Evolutionary conservation across 2,888 invertebrate species (phyloP).

Genomic region (Pheosia gnoma): DNA sequence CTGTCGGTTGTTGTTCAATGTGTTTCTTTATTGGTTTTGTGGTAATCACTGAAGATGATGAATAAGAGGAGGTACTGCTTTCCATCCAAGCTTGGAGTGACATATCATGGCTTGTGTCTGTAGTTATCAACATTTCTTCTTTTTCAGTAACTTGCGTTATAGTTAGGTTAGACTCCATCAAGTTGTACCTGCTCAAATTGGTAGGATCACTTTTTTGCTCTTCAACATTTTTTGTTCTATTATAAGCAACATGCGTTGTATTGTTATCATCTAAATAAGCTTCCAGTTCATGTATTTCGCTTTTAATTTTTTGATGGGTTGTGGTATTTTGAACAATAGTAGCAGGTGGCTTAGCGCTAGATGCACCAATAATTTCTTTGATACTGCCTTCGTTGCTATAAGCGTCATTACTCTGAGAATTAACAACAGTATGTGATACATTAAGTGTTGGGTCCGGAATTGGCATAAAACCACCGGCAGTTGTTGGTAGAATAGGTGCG

Average conservation of each 20-base stretch:
- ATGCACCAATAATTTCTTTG: slow-evolving; percentile 47
- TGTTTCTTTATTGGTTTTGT: slow-evolving; percentile 64
- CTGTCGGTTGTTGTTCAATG: slow-evolving; percentile 70
- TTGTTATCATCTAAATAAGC: slow-evolving; percentile 72
- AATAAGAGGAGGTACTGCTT: slow-evolving; percentile 63
- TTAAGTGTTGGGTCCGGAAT: slow-evolving; percentile 73
- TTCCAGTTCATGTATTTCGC: slow-evolving; percentile 76
- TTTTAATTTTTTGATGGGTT: slow-evolving; percentile 70
- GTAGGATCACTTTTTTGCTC: slow-evolving; percentile 70
- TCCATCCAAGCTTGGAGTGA: slow-evolving; percentile 73
- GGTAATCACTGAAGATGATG: slow-evolving; percentile 51
- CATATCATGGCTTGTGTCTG: slow-evolving; percentile 75
- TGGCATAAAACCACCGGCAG: slow-evolving; percentile 89
- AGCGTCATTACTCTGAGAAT: slow-evolving; percentile 41
- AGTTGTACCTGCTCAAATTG: slow-evolving; percentile 70
- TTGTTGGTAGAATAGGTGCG: slow-evolving; percentile 88
- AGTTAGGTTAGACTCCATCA: slow-evolving; percentile 76
- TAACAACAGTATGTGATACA: slow-evolving; percentile 48
- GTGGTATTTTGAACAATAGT: slow-evolving; percentile 59
- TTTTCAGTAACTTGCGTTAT: slow-evolving; percentile 76
- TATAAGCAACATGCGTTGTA: slow-evolving; percentile 71
- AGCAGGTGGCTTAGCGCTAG: slow-evolving; percentile 53
- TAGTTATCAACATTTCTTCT: slow-evolving; percentile 72
- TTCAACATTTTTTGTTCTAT: slow-evolving; percentile 74
- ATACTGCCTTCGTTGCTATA: slow-evolving; percentile 52